phyloP scores from a whole-genome alignment of 2,113 vertebrate species.

The Cercocebus atys region DNA sequence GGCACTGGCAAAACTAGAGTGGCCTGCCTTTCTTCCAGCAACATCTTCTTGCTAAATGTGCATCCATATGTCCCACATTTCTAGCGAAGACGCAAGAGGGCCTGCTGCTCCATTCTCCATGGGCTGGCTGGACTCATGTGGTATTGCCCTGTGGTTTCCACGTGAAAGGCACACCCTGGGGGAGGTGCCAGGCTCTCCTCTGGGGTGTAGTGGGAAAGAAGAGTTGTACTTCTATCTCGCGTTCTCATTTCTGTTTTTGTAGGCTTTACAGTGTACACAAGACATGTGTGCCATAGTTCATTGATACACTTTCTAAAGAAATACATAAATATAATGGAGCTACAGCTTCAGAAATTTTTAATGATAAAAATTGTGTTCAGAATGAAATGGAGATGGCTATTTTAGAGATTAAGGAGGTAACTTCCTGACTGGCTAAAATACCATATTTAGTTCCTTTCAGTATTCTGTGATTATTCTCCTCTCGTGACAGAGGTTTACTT shows the following conservation, averaged over 20 bases:
- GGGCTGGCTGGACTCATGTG: not conserved
- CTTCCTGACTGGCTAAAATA: not conserved
- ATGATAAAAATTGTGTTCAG: not conserved
- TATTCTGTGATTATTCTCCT: not conserved
- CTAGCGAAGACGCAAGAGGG: not conserved
- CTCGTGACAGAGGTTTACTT: not conserved
- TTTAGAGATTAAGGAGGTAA: not conserved
- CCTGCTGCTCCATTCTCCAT: not conserved
- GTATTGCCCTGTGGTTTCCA: not conserved
- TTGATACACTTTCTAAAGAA: not conserved
- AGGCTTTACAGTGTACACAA: not conserved
- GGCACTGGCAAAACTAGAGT: not conserved
- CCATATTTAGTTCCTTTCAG: not conserved
- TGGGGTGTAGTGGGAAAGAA: not conserved
- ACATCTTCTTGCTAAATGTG: not conserved
- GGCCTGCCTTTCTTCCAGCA: not conserved
- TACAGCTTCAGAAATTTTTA: not conserved
- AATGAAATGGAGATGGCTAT: not conserved
- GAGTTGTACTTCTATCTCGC: not conserved
- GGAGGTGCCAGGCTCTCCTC: not conserved
- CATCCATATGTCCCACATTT: too few species aligned
- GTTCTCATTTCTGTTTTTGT: not conserved
- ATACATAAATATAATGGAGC: not conserved
- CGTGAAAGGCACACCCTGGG: rapidly evolving
- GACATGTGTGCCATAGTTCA: not conserved